Evolutionary conservation across 2,797 vertebrate species (phyloP).

Genomic region (Urophycis tenuis): DNA sequence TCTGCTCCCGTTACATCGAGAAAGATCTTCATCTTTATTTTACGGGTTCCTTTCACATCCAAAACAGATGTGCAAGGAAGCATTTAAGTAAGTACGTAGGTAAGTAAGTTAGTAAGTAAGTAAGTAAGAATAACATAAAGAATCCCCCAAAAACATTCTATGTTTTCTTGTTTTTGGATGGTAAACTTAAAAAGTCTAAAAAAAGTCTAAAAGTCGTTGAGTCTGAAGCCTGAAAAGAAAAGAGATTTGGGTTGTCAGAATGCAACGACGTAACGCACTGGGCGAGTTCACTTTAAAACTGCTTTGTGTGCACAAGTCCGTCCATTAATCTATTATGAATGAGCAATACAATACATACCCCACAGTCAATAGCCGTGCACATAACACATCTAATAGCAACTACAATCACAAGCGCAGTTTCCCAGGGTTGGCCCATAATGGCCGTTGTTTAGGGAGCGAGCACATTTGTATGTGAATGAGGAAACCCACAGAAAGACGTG

Average conservation of each 20-base stretch:
- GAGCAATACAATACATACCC: background rate
- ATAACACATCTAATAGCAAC: background rate
- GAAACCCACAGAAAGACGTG: constrained; percentile 9
- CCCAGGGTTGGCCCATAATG: background rate
- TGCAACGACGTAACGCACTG: background rate
- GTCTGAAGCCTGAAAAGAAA: no score
- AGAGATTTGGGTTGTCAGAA: no score
- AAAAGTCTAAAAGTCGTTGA: no score
- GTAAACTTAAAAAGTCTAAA: background rate
- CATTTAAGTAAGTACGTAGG: background rate
- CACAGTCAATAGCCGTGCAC: background rate
- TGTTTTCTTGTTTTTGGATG: background rate
- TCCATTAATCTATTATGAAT: background rate
- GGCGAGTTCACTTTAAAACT: background rate
- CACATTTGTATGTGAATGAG: background rate
- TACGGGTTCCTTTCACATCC: background rate
- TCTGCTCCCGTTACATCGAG: background rate
- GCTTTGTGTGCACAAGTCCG: background rate
- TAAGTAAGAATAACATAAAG: background rate
- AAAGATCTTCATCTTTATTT: background rate
- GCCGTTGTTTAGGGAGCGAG: background rate
- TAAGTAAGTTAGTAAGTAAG: background rate
- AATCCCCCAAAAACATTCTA: background rate
- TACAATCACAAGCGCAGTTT: background rate
- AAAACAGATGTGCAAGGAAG: no score